Conservation (phyloP, 2,113 vertebrate genomes). For the Muscicapa adusta region DNA sequence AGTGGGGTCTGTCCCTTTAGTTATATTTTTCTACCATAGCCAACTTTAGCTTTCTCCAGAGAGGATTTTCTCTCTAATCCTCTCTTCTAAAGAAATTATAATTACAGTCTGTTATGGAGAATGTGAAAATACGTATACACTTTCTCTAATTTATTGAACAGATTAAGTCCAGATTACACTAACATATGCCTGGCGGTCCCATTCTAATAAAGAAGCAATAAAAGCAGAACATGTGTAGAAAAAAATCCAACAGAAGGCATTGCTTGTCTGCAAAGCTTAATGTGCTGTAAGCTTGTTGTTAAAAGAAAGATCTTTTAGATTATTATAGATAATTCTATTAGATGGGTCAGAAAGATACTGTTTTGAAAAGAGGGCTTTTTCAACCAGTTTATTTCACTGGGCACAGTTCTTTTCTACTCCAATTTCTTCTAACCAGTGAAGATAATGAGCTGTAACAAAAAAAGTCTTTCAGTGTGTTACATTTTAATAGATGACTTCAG, state of each 20-base stretch:
- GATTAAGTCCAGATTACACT: background rate
- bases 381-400: background rate
- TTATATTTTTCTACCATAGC: background rate
- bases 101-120: background rate
- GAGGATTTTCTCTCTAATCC: background rate
- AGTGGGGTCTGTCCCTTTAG: background rate
- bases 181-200: accelerated
- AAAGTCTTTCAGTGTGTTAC: background rate
- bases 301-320: background rate
- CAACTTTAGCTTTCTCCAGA: background rate
- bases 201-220: background rate
- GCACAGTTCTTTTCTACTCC: background rate
- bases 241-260: background rate
- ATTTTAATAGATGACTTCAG: background rate
- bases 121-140: accelerated
- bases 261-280: background rate
- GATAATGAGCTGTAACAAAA: background rate
- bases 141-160: background rate
- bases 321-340: background rate
- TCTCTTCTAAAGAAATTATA: background rate
- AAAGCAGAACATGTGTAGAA: background rate
- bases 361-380: background rate
- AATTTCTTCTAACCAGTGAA: background rate
- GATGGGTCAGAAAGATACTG: background rate
- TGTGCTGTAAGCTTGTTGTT: background rate